A percentile compares a stretch with the other conserved stretches of the same genome.
Conservation (phyloP, 2,113 vertebrate genomes). For the Piaya cayana region DNA sequence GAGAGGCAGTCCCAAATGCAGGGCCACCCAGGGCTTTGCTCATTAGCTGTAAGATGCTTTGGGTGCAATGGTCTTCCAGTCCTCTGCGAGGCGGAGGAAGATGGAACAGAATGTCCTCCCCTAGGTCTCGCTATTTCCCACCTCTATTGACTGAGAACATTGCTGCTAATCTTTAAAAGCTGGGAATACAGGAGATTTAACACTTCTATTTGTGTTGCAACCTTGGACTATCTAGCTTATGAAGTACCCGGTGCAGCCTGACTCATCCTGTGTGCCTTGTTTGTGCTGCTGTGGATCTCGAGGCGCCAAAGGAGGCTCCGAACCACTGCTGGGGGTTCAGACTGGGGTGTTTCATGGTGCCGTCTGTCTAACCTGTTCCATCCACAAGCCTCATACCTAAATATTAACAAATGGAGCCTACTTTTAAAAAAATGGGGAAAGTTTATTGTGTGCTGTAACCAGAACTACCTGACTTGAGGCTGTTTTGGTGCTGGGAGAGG, state of each 20-base stretch:
- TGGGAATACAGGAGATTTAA: neutral
- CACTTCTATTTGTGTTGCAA: neutral
- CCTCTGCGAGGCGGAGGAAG: neutral
- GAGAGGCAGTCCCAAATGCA: neutral
- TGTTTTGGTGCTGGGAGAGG: neutral
- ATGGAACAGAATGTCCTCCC: neutral
- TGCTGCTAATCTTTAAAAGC: neutral
- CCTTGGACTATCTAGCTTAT: neutral
- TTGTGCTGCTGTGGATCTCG: neutral
- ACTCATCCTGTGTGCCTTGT: neutral
- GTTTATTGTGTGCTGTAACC: accelerated
- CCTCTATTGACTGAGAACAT: neutral
- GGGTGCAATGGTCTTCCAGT: neutral
- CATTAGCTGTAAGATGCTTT: neutral
- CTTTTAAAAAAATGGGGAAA: neutral
- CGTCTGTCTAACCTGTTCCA: neutral
- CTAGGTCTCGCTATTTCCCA: neutral
- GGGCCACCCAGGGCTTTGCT: neutral
- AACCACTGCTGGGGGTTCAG: accelerated
- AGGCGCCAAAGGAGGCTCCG: accelerated
- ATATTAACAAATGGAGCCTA: neutral
- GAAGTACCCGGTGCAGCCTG: neutral
- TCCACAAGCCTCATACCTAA: accelerated
- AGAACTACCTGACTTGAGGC: neutral
- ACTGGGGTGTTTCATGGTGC: accelerated